Evolutionary conservation across 1,140 invertebrate genomes (phyloP).

Genomic region (Musca vetustissima): DNA sequence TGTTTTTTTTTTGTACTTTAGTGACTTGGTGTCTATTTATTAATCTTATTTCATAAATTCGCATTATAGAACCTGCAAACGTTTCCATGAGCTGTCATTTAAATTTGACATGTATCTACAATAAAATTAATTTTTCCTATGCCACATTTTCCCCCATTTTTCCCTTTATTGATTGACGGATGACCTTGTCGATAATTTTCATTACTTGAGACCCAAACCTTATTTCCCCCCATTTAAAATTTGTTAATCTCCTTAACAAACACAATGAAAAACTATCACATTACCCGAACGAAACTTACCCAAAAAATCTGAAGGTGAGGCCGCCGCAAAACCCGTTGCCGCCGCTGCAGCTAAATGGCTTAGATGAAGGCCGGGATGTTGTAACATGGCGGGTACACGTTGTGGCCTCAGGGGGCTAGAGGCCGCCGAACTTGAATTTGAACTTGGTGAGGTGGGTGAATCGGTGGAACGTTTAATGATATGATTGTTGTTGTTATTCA

Average conservation of each 20-base stretch:
- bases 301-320: slow-evolving; percentile 69
- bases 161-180: too few relatives aligned
- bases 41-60: too few relatives aligned
- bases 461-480: slow-evolving; percentile 37
- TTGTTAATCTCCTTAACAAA: not conserved
- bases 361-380: slow-evolving; percentile 59
- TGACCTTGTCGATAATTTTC: too few relatives aligned
- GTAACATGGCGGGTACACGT: slow-evolving; percentile 56
- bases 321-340: slow-evolving; percentile 59
- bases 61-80: too few relatives aligned
- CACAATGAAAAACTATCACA: slow-evolving; percentile 1
- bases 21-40: too few relatives aligned
- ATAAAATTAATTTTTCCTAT: too few relatives aligned
- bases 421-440: slow-evolving; percentile 54
- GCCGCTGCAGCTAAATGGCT: slow-evolving; percentile 62
- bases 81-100: too few relatives aligned
- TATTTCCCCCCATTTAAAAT: not conserved
- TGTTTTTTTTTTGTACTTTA: too few relatives aligned
- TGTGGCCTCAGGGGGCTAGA: slow-evolving; percentile 58
- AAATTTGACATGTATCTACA: too few relatives aligned
- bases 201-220: not conserved
- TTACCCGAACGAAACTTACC: slow-evolving; percentile 61
- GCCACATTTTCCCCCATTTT: too few relatives aligned
- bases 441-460: slow-evolving; percentile 49
- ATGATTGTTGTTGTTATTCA: slow-evolving; percentile 29